Percentiles rank a stretch among this genome's conserved stretches.
Evolutionary conservation across 2,888 invertebrate species (phyloP).

Genomic region (Ormyrus labotus): DNA sequence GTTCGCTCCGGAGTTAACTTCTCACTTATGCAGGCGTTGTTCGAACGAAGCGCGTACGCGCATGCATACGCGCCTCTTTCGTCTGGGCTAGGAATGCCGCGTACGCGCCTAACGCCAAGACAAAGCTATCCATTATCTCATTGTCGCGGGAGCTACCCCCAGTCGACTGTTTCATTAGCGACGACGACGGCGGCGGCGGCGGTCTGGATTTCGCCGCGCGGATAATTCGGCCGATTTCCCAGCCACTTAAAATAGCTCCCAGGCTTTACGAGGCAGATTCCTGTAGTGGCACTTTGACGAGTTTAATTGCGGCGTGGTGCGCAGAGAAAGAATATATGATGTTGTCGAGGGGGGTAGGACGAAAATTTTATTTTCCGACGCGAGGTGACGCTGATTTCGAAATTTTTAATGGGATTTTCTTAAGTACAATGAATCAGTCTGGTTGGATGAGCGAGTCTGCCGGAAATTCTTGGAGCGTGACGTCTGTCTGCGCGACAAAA

Average conservation of each 20-base stretch:
- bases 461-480: background rate
- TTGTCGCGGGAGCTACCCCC: conserved; percentile 39
- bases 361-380: no score
- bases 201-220: background rate
- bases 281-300: conserved; percentile 3
- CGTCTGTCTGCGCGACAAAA: background rate
- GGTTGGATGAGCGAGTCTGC: no score
- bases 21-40: conserved; percentile 35
- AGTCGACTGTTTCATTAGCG: conserved; percentile 42
- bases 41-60: conserved; percentile 19
- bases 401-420: no score
- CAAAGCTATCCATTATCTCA: conserved; percentile 49
- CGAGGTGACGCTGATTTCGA: no score
- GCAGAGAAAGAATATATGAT: no score
- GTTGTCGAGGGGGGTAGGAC: no score
- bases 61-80: background rate
- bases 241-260: conserved; percentile 35
- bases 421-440: no score
- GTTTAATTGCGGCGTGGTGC: background rate
- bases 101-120: background rate
- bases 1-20: conserved; percentile 43
- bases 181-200: conserved; percentile 25
- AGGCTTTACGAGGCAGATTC: conserved; percentile 13
- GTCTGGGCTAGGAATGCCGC: background rate
- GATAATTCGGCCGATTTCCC: conserved; percentile 55